A percentile compares a stretch with the other conserved stretches of the same genome.
Conservation (phyloP, 2,888 invertebrate genomes). For the Pyrrhosoma nymphula region DNA sequence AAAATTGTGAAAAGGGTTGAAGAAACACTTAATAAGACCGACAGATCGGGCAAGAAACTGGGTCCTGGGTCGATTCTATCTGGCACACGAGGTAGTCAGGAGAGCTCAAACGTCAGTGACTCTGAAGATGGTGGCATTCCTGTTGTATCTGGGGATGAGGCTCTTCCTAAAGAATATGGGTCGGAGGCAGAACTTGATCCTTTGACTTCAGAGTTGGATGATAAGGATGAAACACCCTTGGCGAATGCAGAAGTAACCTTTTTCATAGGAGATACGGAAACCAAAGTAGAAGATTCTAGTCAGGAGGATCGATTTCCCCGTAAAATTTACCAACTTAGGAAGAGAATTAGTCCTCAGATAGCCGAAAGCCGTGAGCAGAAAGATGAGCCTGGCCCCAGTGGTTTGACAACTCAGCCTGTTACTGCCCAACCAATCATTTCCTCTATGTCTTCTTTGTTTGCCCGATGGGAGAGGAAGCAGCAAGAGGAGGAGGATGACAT, state of each 20-base stretch:
- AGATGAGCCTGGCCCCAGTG: background rate
- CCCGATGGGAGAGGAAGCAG: slow-evolving; percentile 13
- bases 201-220: background rate
- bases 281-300: background rate
- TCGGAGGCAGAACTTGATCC: background rate
- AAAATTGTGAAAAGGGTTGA: slow-evolving; percentile 89
- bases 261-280: slow-evolving; percentile 25
- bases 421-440: slow-evolving; percentile 10
- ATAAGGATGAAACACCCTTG: slow-evolving; percentile 17
- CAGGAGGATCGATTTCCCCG: slow-evolving; percentile 34
- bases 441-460: slow-evolving; percentile 59
- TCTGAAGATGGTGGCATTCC: slow-evolving; percentile 79
- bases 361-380: background rate
- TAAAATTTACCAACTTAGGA: slow-evolving; percentile 9
- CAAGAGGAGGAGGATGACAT: slow-evolving; percentile 34
- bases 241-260: background rate
- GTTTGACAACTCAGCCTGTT: background rate
- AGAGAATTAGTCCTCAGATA: background rate
- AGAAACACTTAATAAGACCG: slow-evolving; percentile 86
- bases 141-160: slow-evolving; percentile 18
- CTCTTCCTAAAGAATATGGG: background rate
- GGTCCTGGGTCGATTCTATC: slow-evolving; percentile 53
- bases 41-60: slow-evolving; percentile 75
- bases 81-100: slow-evolving; percentile 73
- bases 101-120: slow-evolving; percentile 85